Evolutionary conservation across 2,888 invertebrate genomes (phyloP).

Genomic region (Emmelina monodactyla): DNA sequence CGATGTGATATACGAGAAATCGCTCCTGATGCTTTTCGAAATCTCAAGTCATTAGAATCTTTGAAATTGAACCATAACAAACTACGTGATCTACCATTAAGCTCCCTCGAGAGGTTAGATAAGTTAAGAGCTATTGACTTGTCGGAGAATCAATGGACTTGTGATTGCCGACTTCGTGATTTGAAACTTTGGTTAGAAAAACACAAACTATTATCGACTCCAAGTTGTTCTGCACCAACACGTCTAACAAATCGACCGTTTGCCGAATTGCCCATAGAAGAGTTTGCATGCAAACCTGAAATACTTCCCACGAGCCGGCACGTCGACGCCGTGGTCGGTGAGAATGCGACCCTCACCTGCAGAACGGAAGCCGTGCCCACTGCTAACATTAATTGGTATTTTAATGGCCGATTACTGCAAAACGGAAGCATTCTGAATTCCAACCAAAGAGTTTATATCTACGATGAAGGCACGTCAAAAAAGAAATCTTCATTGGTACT

Average conservation of each 20-base stretch:
- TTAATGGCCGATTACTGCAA: slow-evolving; percentile 79
- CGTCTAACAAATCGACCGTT: slow-evolving; percentile 76
- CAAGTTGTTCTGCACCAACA: slow-evolving; percentile 77
- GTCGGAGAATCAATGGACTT: slow-evolving; percentile 89
- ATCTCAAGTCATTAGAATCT: slow-evolving; percentile 77
- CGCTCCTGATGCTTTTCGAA: slow-evolving; percentile 75
- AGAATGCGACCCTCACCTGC: slow-evolving; percentile 86
- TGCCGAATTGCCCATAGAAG: slow-evolving; percentile 78
- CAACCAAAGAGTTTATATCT: slow-evolving; percentile 78
- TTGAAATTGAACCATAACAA: slow-evolving; percentile 85
- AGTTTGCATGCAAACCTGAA: slow-evolving; percentile 87
- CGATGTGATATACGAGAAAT: slow-evolving; percentile 82
- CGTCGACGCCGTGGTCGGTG: slow-evolving; percentile 80
- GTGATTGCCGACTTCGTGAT: slow-evolving; percentile 83
- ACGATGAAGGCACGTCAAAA: slow-evolving; percentile 78
- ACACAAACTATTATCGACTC: slow-evolving; percentile 80
- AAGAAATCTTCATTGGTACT: slow-evolving; percentile 79
- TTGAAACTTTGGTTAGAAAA: slow-evolving; percentile 83
- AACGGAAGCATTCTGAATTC: slow-evolving; percentile 83
- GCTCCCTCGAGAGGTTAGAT: slow-evolving; percentile 76
- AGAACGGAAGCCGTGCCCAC: slow-evolving; percentile 82
- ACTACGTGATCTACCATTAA: slow-evolving; percentile 74
- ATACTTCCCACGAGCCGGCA: slow-evolving; percentile 78
- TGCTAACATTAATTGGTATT: slow-evolving; percentile 85
- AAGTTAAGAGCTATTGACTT: slow-evolving; percentile 82